phyloP scores from a whole-genome alignment of 2,888 invertebrate genomes.

The Drosophila peninsularis region DNA sequence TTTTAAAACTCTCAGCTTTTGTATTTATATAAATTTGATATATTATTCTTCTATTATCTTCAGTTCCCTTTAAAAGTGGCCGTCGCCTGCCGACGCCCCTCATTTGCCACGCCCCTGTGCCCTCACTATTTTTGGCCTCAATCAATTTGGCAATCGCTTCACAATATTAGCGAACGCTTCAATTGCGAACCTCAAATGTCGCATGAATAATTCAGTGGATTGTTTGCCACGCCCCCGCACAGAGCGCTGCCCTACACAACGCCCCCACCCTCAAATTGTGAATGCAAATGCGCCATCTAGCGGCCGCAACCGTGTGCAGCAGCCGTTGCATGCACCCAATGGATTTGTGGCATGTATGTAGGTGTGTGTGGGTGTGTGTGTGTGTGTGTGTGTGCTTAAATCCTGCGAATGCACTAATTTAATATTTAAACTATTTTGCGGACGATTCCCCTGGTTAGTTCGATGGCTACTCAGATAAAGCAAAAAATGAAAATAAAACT shows the following conservation, averaged over 20 bases:
- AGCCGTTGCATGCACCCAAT: slow-evolving; percentile 13
- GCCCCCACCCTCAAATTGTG: slow-evolving; percentile 19
- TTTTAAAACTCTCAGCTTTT: no score
- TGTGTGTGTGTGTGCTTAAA: slow-evolving; percentile 15
- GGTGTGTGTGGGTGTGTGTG: not conserved
- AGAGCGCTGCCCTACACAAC: not conserved
- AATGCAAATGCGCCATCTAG: slow-evolving; percentile 56
- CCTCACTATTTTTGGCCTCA: not conserved
- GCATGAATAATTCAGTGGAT: slow-evolving; percentile 51
- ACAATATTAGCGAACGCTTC: slow-evolving; percentile 26
- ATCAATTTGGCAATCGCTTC: slow-evolving; percentile 40
- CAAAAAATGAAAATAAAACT: not conserved
- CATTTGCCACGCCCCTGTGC: not conserved
- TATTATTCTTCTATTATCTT: no score
- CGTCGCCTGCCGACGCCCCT: not conserved
- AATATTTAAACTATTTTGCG: slow-evolving; percentile 69
- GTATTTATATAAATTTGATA: no score
- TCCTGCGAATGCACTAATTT: slow-evolving; percentile 49
- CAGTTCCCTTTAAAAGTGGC: not conserved
- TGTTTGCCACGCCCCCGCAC: slow-evolving; percentile 9
- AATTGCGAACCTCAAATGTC: slow-evolving; percentile 50
- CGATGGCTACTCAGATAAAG: slow-evolving; percentile 2
- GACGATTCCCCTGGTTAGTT: slow-evolving; percentile 27
- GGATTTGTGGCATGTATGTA: slow-evolving; percentile 4
- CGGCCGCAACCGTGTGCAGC: slow-evolving; percentile 24